phyloP scores from a whole-genome alignment of 2,113 vertebrate species.

The Ptychochromis oligacanthus region DNA sequence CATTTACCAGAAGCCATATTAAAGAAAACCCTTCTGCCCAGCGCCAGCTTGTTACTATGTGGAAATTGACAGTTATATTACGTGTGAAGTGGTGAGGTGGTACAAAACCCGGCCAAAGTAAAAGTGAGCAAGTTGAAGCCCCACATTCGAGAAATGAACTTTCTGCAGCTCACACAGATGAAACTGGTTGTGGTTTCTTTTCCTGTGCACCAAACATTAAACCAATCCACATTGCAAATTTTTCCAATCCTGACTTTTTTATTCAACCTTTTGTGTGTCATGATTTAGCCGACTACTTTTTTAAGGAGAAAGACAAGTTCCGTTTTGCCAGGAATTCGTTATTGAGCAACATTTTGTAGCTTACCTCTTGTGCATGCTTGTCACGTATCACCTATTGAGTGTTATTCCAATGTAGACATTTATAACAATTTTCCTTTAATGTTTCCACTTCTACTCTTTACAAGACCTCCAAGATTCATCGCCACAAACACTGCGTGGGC shows the following conservation, averaged over 20 bases:
- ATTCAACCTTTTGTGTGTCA: not conserved
- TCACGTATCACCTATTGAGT: not conserved
- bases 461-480: constrained; percentile 8
- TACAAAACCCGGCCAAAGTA: not conserved
- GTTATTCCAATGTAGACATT: not conserved
- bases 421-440: not conserved
- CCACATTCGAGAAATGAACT: not conserved
- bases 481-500: constrained; percentile 15
- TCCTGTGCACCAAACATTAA: not conserved
- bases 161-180: not conserved
- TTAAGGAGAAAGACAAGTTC: not conserved
- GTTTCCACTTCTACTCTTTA: not conserved
- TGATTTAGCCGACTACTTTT: not conserved
- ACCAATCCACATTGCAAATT: not conserved
- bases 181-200: constrained; percentile 17
- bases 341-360: not conserved
- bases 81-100: constrained; percentile 9
- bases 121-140: not conserved
- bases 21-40: not conserved
- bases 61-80: constrained; percentile 17
- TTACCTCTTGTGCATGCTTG: fast-evolving
- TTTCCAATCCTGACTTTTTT: not conserved
- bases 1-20: constrained; percentile 19
- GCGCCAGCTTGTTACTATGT: not conserved
- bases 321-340: not conserved